These are phyloP conservation scores for Apaloderma vittatum DNA, from an alignment of 2,113 vertebrate species.

Conservation along the genomic window DNA sequence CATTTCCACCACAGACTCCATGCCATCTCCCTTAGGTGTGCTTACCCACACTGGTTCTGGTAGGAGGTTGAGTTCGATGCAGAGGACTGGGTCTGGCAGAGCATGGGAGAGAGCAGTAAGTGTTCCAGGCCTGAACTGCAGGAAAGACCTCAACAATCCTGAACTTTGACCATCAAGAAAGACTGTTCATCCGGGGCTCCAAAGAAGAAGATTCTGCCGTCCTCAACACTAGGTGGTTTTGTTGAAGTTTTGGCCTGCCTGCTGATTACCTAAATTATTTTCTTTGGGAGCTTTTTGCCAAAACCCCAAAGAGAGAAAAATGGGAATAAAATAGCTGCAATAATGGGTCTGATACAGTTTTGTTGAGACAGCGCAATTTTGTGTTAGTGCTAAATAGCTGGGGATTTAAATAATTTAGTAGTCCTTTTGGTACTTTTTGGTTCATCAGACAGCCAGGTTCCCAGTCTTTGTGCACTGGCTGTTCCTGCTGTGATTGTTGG, in stretches of 20 bases:
- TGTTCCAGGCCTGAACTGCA: neutral
- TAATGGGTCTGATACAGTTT: neutral
- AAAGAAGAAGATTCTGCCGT: neutral
- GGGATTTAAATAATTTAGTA: constrained; percentile 32
- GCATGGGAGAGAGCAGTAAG: neutral
- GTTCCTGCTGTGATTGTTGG: neutral
- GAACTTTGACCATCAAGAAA: neutral
- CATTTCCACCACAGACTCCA: neutral
- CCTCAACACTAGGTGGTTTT: neutral
- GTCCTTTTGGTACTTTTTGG: neutral
- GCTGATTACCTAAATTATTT: neutral
- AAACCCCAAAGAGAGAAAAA: neutral
- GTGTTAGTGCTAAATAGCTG: neutral
- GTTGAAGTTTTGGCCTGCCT: neutral
- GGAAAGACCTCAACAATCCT: neutral
- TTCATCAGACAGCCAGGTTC: neutral
- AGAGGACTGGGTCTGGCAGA: fast-evolving
- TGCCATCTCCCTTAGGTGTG: neutral
- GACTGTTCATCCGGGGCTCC: neutral
- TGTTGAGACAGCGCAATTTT: neutral
- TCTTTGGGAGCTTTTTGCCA: neutral
- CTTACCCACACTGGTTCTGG: neutral
- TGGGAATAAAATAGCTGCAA: neutral
- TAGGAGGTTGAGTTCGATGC: neutral
- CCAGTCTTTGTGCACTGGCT: neutral